phyloP scores from a whole-genome alignment of 2,113 vertebrate species.

The Caloenas nicobarica region DNA sequence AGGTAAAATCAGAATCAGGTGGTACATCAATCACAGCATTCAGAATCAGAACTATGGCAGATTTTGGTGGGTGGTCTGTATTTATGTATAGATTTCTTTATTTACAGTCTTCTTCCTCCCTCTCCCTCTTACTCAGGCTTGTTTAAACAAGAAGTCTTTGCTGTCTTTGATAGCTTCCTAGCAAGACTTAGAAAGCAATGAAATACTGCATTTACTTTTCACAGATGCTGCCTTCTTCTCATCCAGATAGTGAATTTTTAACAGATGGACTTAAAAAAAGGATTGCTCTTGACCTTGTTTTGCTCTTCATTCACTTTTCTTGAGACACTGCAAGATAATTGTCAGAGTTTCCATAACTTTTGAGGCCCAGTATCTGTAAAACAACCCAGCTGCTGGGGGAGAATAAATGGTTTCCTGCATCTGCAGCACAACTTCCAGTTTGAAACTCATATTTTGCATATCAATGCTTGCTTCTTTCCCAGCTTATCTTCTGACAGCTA shows the following conservation, averaged over 20 bases:
- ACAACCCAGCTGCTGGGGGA: slow-evolving; percentile 21
- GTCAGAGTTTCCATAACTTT: slow-evolving; percentile 21
- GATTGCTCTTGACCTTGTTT: slow-evolving; percentile 28
- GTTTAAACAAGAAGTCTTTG: slow-evolving; percentile 11
- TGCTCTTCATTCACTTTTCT: slow-evolving; percentile 3
- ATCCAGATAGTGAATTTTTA: not conserved
- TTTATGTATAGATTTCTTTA: slow-evolving; percentile 17
- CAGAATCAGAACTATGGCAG: not conserved
- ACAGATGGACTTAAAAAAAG: not conserved
- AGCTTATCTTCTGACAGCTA: not conserved
- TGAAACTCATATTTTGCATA: not conserved
- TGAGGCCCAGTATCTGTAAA: slow-evolving; percentile 20
- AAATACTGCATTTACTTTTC: slow-evolving; percentile 21
- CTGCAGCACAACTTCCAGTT: not conserved
- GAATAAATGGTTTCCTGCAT: slow-evolving; percentile 28
- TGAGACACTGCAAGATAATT: slow-evolving; percentile 22
- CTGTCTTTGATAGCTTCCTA: not conserved
- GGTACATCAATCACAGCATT: not conserved
- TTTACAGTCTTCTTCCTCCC: not conserved
- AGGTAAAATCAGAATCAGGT: not conserved
- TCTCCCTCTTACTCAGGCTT: not conserved
- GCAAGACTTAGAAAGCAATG: not conserved
- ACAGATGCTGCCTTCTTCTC: not conserved
- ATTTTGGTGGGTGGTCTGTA: slow-evolving; percentile 34
- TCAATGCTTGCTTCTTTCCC: not conserved